Conservation (phyloP, 2,888 invertebrate genomes). For the Diarsia dahlii region DNA sequence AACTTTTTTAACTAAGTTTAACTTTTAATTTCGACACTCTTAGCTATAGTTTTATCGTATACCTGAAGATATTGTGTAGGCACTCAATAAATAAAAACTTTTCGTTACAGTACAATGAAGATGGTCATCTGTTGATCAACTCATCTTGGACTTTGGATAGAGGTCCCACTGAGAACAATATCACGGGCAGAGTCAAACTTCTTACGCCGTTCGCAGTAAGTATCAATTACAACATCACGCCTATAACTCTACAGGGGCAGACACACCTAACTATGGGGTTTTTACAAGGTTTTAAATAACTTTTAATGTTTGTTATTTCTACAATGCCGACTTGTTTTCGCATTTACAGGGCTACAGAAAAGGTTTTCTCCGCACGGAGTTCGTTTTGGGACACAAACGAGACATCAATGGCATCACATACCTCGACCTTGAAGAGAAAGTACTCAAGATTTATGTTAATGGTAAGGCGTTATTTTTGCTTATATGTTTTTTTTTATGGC, state of each 20-base stretch:
- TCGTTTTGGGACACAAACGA: constrained; percentile 92
- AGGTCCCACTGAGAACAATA: constrained; percentile 90
- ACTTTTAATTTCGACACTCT: not conserved
- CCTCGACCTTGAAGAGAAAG: constrained; percentile 93
- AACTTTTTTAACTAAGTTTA: not conserved
- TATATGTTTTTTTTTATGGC: too few species aligned
- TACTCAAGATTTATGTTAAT: constrained; percentile 92
- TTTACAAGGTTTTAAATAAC: too few species aligned
- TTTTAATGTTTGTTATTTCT: too few species aligned
- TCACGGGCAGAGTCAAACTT: constrained; percentile 92
- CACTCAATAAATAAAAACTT: not conserved
- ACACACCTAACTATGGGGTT: too few species aligned
- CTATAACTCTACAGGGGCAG: not conserved
- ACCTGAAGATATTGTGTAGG: too few species aligned
- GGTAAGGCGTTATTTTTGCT: constrained; percentile 78
- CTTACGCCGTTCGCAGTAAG: constrained; percentile 92
- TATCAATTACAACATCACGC: constrained; percentile 7
- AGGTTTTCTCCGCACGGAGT: constrained; percentile 92
- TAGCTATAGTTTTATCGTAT: not conserved
- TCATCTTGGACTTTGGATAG: constrained; percentile 93
- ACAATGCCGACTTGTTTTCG: too few species aligned
- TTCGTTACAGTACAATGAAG: constrained; percentile 91
- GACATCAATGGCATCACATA: constrained; percentile 93
- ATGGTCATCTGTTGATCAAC: constrained; percentile 92
- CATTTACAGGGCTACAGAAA: constrained; percentile 91